Evolutionary conservation across 2,888 invertebrate genomes (phyloP).

Genomic region (Rhorus exstirpatorius): DNA sequence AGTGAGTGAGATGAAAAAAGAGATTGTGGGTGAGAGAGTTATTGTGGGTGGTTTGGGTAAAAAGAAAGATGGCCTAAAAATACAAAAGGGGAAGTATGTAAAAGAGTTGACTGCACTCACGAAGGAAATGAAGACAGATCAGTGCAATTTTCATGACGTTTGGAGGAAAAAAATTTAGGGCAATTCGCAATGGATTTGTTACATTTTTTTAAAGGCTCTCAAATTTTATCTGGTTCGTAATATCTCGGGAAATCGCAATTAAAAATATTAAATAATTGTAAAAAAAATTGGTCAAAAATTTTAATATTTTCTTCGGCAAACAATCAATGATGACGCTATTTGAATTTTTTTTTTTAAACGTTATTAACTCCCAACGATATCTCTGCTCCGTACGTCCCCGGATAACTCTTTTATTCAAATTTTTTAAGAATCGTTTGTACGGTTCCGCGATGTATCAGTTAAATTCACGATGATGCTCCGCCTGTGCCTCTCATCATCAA

Average conservation of each 20-base stretch:
- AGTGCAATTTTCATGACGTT: conserved; percentile 31
- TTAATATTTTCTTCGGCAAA: too few relatives aligned
- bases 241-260: too few relatives aligned
- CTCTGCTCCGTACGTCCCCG: too few relatives aligned
- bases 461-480: conserved; percentile 68
- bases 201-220: too few relatives aligned
- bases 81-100: conserved; percentile 10
- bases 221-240: too few relatives aligned
- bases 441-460: conserved; percentile 61
- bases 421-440: not conserved
- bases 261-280: too few relatives aligned
- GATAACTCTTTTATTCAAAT: not conserved
- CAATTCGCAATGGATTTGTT: too few relatives aligned
- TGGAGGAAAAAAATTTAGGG: conserved; percentile 59
- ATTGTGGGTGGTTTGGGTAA: conserved; percentile 46
- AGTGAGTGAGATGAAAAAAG: conserved; percentile 49
- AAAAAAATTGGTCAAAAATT: too few relatives aligned
- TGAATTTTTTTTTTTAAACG: too few relatives aligned
- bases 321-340: too few relatives aligned
- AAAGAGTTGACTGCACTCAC: conserved; percentile 21
- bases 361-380: too few relatives aligned
- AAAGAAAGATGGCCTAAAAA: conserved; percentile 35
- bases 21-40: conserved; percentile 50
- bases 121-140: conserved; percentile 44
- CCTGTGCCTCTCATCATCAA: conserved; percentile 82